Evolutionary conservation across 2,113 vertebrate species (phyloP), one percentile per base, ranked within the genome.

Genomic region (Eolophus roseicapilla): DNA sequence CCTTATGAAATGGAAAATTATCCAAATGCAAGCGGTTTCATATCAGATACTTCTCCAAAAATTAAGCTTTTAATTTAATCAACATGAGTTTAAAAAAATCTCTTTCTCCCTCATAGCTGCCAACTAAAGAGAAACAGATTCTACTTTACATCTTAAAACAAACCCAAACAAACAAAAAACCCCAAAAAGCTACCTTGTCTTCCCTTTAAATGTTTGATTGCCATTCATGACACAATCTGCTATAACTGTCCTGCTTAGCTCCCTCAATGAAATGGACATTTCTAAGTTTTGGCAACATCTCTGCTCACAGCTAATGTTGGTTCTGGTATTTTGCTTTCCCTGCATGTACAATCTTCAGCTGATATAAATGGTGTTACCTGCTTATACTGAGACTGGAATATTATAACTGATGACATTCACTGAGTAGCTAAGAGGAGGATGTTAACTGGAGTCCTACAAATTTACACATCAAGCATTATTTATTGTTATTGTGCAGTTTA

Each of bases 21-120:
- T 93, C 49, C 24, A 50, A 82, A 28, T 52, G 27, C 35, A 91
- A 86, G 62, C 87, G 35, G 62, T 78, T 92, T 88, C 47, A 64
- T 80, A 81, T 49, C 64, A 90, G 86, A 75, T 57, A 31, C 8
- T 79, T 69, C 73, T 91, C 31, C 9, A 87, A 86, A 93, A 96
- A 88, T 57, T 49, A 94, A 69, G 64, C 43, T 84, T 92, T 64
- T 90, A 75, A 95, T 93, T 95, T 78, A 88, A 86, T 86, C 79
- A 87, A 82, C 5, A 47, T 18, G 55, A 59, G 39, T 53, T 85
- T 14, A 14, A 52, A 31, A 50, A 46, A 35, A 35, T 15, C 23
- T 27, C 21, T 69, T 88, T 65, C 49, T 86, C 9, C 17, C 27
- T 89, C 44, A 57, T 9, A 94, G n/a, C 62, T 82, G 47, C 35